Conservation (phyloP, 2,888 invertebrate genomes). For the Brenthis ino region DNA sequence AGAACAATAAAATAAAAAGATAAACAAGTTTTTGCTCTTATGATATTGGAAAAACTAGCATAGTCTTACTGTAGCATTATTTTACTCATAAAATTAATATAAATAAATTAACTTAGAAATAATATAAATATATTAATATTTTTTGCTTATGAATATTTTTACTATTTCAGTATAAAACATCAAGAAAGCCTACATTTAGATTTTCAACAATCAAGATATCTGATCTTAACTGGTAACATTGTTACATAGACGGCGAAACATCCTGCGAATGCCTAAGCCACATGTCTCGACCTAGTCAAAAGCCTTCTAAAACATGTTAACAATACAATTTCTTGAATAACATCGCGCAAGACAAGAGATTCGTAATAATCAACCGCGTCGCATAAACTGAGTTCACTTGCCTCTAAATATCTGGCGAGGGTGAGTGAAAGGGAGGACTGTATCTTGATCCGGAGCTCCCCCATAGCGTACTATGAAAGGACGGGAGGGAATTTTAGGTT, state of each 20-base stretch:
- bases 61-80: too few relatives aligned
- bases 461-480: conserved; percentile 75
- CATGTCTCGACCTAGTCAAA: background rate
- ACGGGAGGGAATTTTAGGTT: conserved; percentile 80
- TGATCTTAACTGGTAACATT: too few relatives aligned
- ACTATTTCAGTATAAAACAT: too few relatives aligned
- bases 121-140: too few relatives aligned
- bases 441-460: conserved; percentile 73
- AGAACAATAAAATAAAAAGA: too few relatives aligned
- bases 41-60: too few relatives aligned
- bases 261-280: background rate
- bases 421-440: conserved; percentile 78
- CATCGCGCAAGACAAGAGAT: conserved; percentile 62
- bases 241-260: background rate
- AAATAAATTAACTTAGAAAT: too few relatives aligned
- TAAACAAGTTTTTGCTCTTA: too few relatives aligned
- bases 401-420: conserved; percentile 70
- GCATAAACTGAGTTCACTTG: conserved; percentile 74
- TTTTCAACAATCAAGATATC: too few relatives aligned
- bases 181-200: too few relatives aligned
- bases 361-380: conserved; percentile 77
- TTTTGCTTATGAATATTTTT: too few relatives aligned
- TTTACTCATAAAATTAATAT: too few relatives aligned
- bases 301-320: conserved; percentile 37
- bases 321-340: conserved; percentile 46